Base-by-base conservation (phyloP, 92 coral and sea anemone species). In the Palythoa grandiflora region DNA sequence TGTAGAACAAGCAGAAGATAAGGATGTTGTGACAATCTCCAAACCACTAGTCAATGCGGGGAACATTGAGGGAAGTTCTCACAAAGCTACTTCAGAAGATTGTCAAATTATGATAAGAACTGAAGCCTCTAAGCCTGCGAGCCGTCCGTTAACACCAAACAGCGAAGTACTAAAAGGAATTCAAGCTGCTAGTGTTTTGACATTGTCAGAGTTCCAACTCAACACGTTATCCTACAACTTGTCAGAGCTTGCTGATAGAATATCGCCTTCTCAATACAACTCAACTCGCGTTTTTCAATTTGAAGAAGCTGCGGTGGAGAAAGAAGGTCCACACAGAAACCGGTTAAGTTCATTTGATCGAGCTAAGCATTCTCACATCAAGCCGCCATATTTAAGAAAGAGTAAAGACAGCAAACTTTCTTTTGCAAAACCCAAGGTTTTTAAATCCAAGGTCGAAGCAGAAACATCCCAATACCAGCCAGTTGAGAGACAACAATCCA, bases 231-330 rank as follows among this genome's bases (percentile, higher is more conserved):
- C 96, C 7, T 90, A 78, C 81, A 95, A 89, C 84, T 87, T 95
- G 38, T 95, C 91, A 6, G 98, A 95, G 61, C 86, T 95, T 66
- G 98, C 98, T 12, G 98, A 93, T 35, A 89, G 79, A 83, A 83
- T 95, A 47, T 95, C 98, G 6, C 98, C 98, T 7, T 63, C 88
- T 12, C 86, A 77, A 55, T 79, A 65, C 51, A 93, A 91, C 50
- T 28, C 63, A 17, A 48, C 83, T 17, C 79, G 72, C 17, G 88
- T 83, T 37, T 90, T 87, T 28, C 91, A 86, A 6, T 77, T 70
- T 38, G 90, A 91, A 1, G 3, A 86, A n/a, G 38, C 44, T n/a
- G 52, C 72, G 11, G 57, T 28, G 14, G 53, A 76, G 5, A 87
- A 63, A 48, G 77, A 63, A 50, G 50, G 13, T 20, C 10, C 47